These are phyloP conservation scores for Syritta pipiens DNA, from an alignment of 2,888 invertebrate species.

Conservation along the genomic window DNA sequence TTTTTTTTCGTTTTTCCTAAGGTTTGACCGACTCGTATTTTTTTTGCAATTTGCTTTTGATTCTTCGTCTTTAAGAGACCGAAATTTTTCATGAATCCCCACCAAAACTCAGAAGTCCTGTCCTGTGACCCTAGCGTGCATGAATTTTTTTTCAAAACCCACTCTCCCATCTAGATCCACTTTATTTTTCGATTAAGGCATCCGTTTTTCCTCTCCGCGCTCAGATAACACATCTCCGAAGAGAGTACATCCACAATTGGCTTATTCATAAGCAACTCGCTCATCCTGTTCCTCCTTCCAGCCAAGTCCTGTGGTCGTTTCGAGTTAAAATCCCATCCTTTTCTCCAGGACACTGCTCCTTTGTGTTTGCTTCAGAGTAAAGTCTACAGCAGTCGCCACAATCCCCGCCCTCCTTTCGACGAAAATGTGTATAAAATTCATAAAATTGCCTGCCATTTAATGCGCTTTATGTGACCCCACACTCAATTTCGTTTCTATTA, in stretches of 20 bases:
- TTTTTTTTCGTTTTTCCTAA: no score
- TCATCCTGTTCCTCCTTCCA: slow-evolving; percentile 3
- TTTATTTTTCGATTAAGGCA: slow-evolving; percentile 67
- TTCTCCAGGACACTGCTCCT: neutral
- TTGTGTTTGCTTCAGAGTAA: slow-evolving; percentile 7
- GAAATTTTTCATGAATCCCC: no score
- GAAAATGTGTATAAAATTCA: slow-evolving; percentile 37
- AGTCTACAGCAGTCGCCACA: slow-evolving; percentile 20
- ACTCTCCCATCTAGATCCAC: slow-evolving; percentile 24
- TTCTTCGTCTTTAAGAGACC: no score
- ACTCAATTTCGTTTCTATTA: slow-evolving; percentile 49
- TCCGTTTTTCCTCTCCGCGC: slow-evolving; percentile 31
- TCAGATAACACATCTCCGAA: slow-evolving; percentile 47
- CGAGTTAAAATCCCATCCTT: slow-evolving; percentile 43
- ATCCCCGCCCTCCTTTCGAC: neutral
- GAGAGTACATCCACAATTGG: slow-evolving; percentile 67
- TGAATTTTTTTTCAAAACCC: no score
- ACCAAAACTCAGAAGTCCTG: no score
- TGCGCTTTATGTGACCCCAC: slow-evolving; percentile 56
- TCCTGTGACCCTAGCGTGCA: no score
- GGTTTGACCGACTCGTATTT: no score
- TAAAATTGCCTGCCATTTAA: slow-evolving; percentile 68
- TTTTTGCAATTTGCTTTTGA: no score
- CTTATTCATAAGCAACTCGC: slow-evolving; percentile 67
- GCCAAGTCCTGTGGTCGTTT: slow-evolving; percentile 14